Evolutionary conservation across 1,140 invertebrate genomes (phyloP).

Genomic region (Anadara kagoshimensis): DNA sequence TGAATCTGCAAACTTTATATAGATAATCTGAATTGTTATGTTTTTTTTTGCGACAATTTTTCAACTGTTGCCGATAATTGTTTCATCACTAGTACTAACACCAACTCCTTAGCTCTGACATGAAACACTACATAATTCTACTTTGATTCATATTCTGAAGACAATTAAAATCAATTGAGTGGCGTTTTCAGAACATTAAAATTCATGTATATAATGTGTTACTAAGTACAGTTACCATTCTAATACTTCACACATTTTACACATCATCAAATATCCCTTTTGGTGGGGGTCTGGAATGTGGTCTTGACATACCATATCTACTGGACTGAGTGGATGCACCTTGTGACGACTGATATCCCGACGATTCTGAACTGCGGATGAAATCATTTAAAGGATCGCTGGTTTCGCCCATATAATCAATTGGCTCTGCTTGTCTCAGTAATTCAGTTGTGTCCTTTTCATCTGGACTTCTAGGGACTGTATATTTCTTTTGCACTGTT

Average conservation of each 20-base stretch:
- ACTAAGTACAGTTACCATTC: neutral
- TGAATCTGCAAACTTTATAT: no score
- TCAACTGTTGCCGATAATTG: no score
- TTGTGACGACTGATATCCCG: constrained; percentile 48
- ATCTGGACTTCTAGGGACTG: constrained; percentile 69
- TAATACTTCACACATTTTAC: constrained; percentile 65
- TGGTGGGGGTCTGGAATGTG: constrained; percentile 77
- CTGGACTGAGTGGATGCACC: constrained; percentile 14
- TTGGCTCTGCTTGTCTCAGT: constrained; percentile 79
- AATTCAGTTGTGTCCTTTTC: constrained; percentile 80
- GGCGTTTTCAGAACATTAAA: no score
- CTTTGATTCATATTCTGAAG: no score
- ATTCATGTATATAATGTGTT: no score
- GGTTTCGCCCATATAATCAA: constrained; percentile 76
- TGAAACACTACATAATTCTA: no score
- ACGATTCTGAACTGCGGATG: constrained; percentile 33
- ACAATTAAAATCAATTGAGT: no score
- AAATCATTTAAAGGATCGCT: constrained; percentile 34
- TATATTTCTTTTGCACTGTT: constrained; percentile 17
- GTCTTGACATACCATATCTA: constrained; percentile 49
- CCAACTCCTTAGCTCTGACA: no score
- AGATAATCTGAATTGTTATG: no score
- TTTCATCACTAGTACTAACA: no score
- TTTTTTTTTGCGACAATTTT: no score
- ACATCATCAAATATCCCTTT: constrained; percentile 91